Base-by-base conservation (phyloP, 2,113 vertebrate genomes). In the Pachyramphus minor region DNA sequence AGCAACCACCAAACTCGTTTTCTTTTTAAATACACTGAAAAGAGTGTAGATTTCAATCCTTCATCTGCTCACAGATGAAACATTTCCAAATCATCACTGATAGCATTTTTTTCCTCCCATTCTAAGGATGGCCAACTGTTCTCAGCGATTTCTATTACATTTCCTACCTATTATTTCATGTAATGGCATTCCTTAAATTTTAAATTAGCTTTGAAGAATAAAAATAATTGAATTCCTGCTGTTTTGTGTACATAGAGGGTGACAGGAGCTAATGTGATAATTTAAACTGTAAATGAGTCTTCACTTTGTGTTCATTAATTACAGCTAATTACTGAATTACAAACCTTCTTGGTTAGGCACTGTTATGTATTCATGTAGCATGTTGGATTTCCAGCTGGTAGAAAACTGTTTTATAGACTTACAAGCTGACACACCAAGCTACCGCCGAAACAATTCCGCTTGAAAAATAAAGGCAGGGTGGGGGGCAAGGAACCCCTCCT, bases 281-380 rank as follows among this genome's bases (percentile, higher is more conserved):
- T 99, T 99, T 99, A 99, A 99, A 99, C 99, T 99, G 99, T 99
- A 99, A 99, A 99, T 99, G 99, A 99, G 99, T 99, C 98, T 98
- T 99, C 98, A 98, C 99, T 99, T 99, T 99, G 98, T 99, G 98
- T 99, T 99, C 99, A 99, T 99, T 99, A 99, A 99, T 99, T 99
- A 99, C 99, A 98, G 98, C 99, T 99, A 99, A 99, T 99, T 99
- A 99, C 98, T 98, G 98, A 98, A 99, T 98, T 98, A 98, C 98
- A 98, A 98, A 98, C 98, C 98, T 98, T 98, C 98, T 98, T 98
- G 98, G 98, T 98, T 98, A 98, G 98, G 98, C 98, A 96, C 98
- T 98, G 98, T 98, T 98, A 98, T 98, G 98, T 98, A 98, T 98
- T 99, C 98, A 98, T 98, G 98, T 98, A 98, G 98, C 98, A 98